Conservation (phyloP, 2,797 vertebrate genomes). For the Hippoglossus hippoglossus region DNA sequence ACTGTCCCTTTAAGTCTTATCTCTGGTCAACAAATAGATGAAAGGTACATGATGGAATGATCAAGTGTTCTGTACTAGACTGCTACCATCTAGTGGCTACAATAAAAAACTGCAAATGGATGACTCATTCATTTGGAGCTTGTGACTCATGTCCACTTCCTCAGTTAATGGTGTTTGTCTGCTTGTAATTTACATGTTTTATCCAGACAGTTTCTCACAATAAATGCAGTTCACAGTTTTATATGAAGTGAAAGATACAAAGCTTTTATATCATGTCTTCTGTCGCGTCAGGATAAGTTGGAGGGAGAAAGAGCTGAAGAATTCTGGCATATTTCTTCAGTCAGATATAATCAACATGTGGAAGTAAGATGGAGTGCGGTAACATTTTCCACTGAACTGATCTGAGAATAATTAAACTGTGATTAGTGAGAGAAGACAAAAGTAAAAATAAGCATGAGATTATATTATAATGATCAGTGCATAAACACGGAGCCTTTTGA, state of each 20-base stretch:
- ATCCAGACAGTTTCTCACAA: background rate
- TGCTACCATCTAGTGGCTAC: constrained; percentile 48
- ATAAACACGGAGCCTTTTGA: no score
- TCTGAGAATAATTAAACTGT: background rate
- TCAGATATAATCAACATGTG: background rate
- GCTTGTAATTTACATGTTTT: background rate
- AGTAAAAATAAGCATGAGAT: background rate
- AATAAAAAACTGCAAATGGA: constrained; percentile 9
- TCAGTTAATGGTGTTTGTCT: background rate
- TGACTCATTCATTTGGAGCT: background rate
- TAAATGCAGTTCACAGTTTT: background rate
- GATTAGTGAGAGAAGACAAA: background rate
- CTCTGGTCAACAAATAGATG: no score
- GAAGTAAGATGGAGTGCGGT: background rate
- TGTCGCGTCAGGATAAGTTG: background rate
- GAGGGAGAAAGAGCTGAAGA: background rate
- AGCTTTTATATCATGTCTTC: background rate
- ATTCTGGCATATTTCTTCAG: background rate
- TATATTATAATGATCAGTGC: no score
- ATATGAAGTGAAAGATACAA: background rate
- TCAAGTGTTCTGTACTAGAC: background rate
- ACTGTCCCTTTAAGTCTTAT: no score
- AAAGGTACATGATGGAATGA: no score
- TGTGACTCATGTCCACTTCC: constrained; percentile 5
- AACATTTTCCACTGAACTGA: no score